These are phyloP conservation scores for Rhagophthalmus giganteus DNA, from an alignment of 2,888 invertebrate genomes.

Conservation along the genomic window DNA sequence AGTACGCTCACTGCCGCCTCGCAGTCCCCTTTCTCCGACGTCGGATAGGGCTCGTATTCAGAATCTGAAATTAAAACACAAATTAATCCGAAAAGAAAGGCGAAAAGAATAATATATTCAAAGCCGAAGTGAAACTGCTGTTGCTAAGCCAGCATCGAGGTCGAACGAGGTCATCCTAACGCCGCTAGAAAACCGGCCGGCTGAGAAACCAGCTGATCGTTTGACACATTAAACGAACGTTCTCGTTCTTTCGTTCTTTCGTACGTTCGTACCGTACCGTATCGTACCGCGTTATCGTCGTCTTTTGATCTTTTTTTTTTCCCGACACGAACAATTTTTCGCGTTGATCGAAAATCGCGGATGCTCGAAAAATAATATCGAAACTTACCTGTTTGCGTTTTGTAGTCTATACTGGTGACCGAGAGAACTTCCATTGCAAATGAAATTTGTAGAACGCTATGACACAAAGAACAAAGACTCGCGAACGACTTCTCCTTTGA, in stretches of 20 bases:
- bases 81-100: conserved; percentile 2
- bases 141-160: conserved; percentile 31
- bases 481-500: conserved; percentile 2
- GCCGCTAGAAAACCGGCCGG: conserved; percentile 35
- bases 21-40: conserved; percentile 50
- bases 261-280: no score
- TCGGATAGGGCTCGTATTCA: conserved; percentile 47
- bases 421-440: conserved; percentile 31
- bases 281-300: no score
- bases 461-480: conserved; percentile 29
- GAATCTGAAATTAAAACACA: conserved; percentile 43
- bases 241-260: no score
- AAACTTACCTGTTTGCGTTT: conserved; percentile 30
- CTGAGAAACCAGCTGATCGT: conserved; percentile 30
- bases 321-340: no score
- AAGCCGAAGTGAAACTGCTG: conserved; percentile 32
- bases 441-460: conserved; percentile 1
- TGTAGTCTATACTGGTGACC: conserved; percentile 29
- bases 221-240: conserved; percentile 29
- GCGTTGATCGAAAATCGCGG: no score
- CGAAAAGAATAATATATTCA: conserved; percentile 21
- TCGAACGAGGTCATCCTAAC: conserved; percentile 28
- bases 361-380: no score
- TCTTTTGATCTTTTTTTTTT: no score
- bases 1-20: conserved; percentile 64